These are phyloP conservation scores for Picathartes gymnocephalus DNA, from an alignment of 2,113 vertebrate species.

Conservation along the genomic window DNA sequence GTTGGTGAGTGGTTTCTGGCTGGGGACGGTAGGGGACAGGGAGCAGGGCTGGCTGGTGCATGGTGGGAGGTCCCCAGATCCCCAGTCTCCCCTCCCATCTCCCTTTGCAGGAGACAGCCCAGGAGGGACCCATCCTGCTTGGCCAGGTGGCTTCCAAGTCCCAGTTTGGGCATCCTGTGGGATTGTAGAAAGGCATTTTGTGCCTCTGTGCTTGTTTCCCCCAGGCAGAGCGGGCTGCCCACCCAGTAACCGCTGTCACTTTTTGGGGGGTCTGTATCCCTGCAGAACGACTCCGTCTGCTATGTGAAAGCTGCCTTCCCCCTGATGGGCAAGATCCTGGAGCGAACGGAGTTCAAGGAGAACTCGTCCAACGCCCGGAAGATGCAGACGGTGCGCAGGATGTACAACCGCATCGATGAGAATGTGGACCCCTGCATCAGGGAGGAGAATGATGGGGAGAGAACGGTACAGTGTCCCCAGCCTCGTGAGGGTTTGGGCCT, in stretches of 20 bases:
- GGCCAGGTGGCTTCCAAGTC: not conserved
- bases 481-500: accelerated
- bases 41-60: not conserved
- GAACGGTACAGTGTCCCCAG: constrained; percentile 19
- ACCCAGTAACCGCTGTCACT: not conserved
- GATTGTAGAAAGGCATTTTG: not conserved
- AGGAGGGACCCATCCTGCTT: not conserved
- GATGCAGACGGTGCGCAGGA: constrained; percentile 17
- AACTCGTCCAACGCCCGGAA: constrained; percentile 47
- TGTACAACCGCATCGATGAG: constrained; percentile 20
- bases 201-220: not conserved
- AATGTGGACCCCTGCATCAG: constrained; percentile 43
- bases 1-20: constrained; percentile 65
- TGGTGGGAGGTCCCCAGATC: accelerated
- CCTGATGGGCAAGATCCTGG: constrained; percentile 60
- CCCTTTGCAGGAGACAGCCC: not conserved
- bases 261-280: not conserved
- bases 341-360: constrained; percentile 64
- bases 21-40: not conserved
- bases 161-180: not conserved
- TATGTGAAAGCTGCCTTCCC: constrained; percentile 71
- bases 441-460: constrained; percentile 42
- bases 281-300: constrained; percentile 59
- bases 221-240: not conserved
- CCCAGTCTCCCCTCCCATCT: accelerated